phyloP scores from a whole-genome alignment of 1,140 invertebrate genomes.

The Trypoxylus dichotomus region DNA sequence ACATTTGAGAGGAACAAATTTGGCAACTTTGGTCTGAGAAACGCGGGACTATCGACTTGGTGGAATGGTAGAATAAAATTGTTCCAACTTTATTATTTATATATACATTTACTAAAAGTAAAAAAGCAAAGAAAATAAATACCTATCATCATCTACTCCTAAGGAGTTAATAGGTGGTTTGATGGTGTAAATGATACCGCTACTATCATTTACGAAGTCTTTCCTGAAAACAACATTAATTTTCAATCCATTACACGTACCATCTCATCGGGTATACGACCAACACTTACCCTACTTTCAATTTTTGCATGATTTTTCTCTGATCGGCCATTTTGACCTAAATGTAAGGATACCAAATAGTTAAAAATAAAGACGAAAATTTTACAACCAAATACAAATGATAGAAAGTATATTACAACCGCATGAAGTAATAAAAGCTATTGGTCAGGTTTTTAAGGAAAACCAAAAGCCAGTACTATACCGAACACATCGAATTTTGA shows the following conservation, averaged over 20 bases:
- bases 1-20: too few species aligned
- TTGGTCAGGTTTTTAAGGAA: background rate
- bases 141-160: background rate
- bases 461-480: background rate
- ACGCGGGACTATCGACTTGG: too few species aligned
- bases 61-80: too few species aligned
- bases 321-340: conserved; percentile 18
- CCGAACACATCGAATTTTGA: conserved; percentile 18
- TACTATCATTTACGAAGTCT: conserved; percentile 20
- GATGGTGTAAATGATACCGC: conserved; percentile 4
- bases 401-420: background rate
- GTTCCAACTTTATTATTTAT: too few species aligned
- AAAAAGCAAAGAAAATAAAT: background rate
- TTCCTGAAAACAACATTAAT: background rate
- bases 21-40: too few species aligned
- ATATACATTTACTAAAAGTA: background rate
- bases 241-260: background rate
- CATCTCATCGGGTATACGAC: background rate
- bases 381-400: background rate
- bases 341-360: background rate
- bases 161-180: background rate
- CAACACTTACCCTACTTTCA: conserved; percentile 30
- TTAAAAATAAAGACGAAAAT: background rate
- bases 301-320: conserved; percentile 27
- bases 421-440: background rate